These are phyloP conservation scores for Calosoma granatense DNA, from an alignment of 1,140 invertebrate species.

Conservation along the genomic window DNA sequence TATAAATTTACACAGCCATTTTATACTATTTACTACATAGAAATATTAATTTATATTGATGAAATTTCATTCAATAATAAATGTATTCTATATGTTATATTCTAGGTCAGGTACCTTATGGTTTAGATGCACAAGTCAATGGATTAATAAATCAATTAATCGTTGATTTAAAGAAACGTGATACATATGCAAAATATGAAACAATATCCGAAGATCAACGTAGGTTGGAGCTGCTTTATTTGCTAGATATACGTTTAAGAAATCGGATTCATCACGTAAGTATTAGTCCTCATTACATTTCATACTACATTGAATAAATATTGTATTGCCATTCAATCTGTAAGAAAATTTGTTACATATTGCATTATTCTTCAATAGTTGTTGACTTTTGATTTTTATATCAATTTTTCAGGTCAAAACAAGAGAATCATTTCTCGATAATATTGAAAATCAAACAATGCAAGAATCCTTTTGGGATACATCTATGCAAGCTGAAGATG, in stretches of 20 bases:
- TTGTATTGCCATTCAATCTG: no score
- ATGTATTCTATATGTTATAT: constrained; percentile 9
- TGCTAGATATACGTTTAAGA: constrained; percentile 24
- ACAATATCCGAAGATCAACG: constrained; percentile 22
- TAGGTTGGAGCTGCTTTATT: constrained; percentile 25
- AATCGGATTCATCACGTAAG: constrained; percentile 20
- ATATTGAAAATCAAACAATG: constrained; percentile 27
- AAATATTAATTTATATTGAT: not conserved
- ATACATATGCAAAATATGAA: constrained; percentile 19
- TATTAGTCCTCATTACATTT: not conserved
- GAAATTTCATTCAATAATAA: not conserved
- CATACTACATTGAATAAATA: no score
- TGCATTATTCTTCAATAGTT: no score
- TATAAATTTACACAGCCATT: constrained; percentile 9
- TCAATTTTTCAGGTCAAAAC: constrained; percentile 20
- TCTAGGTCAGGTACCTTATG: not conserved
- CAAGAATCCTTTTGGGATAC: constrained; percentile 26
- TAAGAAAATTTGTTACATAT: no score
- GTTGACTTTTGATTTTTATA: no score
- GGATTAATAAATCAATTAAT: constrained; percentile 27
- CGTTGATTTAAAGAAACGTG: constrained; percentile 25
- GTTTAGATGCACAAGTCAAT: constrained; percentile 26
- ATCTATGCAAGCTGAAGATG: constrained; percentile 16
- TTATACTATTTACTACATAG: not conserved
- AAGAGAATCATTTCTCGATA: constrained; percentile 29